Evolutionary conservation across 2,888 invertebrate genomes (phyloP).

Genomic region (Didymodactylos carnosus): DNA sequence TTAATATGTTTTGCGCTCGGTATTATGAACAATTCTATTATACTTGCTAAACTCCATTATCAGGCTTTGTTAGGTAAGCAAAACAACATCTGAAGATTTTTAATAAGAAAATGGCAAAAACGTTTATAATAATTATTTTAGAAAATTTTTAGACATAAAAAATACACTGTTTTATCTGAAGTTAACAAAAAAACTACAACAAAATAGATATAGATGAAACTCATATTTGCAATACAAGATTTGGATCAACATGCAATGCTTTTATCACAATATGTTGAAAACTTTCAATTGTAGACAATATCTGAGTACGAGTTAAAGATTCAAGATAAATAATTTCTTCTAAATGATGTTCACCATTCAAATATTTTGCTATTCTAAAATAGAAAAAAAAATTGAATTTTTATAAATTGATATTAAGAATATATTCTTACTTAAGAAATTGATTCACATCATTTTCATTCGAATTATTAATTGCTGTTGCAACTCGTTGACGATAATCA

Average conservation of each 20-base stretch:
- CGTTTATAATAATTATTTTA: neutral
- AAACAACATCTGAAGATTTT: too few relatives aligned
- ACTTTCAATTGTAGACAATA: neutral
- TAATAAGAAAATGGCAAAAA: too few relatives aligned
- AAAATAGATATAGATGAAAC: neutral
- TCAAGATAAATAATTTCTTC: neutral
- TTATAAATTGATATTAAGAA: neutral
- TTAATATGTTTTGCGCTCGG: too few relatives aligned
- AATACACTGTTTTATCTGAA: slow-evolving; percentile 13
- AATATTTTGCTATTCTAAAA: neutral
- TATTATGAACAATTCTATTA: too few relatives aligned
- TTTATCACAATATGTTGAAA: neutral
- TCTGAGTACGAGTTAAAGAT: neutral
- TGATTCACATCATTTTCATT: neutral
- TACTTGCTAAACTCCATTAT: too few relatives aligned
- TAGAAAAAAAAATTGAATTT: neutral
- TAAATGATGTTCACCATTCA: neutral
- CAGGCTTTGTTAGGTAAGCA: too few relatives aligned
- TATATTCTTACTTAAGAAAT: neutral
- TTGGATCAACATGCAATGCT: neutral
- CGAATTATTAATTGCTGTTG: neutral
- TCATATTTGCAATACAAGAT: neutral
- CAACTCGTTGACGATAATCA: neutral
- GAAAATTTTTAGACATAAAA: neutral
- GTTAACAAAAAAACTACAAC: slow-evolving; percentile 2